Conservation (phyloP, 2,113 vertebrate species). For the Sterrhoptilus dennistouni region DNA sequence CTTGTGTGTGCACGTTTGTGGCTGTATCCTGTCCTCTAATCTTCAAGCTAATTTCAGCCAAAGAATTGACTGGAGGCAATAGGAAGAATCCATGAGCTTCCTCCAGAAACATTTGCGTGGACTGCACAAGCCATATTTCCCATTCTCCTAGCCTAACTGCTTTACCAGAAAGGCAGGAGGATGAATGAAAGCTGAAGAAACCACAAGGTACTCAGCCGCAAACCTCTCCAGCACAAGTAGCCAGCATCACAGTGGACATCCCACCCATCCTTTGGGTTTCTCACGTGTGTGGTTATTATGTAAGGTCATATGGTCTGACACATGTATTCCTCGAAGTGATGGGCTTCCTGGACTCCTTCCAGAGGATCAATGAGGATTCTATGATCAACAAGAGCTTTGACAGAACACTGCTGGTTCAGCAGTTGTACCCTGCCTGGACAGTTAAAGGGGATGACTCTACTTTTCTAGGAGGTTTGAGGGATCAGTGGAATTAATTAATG, state of each 20-base stretch:
- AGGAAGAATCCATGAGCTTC: not conserved
- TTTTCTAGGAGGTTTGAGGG: not conserved
- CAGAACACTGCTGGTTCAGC: not conserved
- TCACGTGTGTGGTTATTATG: not conserved
- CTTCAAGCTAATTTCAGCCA: constrained; percentile 18
- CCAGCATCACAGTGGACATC: not conserved
- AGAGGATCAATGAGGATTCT: not conserved
- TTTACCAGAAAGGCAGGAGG: not conserved
- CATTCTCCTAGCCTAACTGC: not conserved
- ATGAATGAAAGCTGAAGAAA: not conserved
- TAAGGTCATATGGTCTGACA: not conserved
- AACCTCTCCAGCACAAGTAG: not conserved
- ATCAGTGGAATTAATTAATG: not conserved
- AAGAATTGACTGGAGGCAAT: constrained; percentile 40
- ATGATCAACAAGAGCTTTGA: not conserved
- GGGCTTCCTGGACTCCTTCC: constrained; percentile 2
- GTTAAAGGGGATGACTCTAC: not conserved
- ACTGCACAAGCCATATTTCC: not conserved
- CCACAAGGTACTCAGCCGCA: not conserved
- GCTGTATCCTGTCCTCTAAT: constrained; percentile 14
- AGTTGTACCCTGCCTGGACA: not conserved
- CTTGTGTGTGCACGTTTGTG: not conserved
- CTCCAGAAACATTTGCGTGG: not conserved
- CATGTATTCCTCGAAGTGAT: constrained; percentile 9
- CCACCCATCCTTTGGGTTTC: not conserved